phyloP scores from a whole-genome alignment of 1,140 invertebrate genomes.

The Zaprionus lachaisei region DNA sequence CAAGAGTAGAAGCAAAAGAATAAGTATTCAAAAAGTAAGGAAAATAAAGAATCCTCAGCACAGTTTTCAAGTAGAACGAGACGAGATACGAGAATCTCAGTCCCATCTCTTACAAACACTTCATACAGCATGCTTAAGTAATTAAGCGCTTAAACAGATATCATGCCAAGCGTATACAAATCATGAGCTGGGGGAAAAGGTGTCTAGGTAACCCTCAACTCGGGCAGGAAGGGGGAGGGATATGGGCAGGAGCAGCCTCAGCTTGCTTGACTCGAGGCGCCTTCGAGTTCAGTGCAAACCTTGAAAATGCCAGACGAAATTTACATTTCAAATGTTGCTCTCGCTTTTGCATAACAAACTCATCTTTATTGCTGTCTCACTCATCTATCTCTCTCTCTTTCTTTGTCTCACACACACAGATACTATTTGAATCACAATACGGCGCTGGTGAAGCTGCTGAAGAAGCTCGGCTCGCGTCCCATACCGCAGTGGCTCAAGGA shows the following conservation, averaged over 20 bases:
- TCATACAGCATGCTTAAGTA: constrained; percentile 2
- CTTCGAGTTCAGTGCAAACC: constrained; percentile 6
- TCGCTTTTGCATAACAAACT: constrained; percentile 5
- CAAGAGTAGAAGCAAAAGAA: too few relatives aligned
- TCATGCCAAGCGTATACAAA: background rate
- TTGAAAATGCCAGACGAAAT: constrained; percentile 13
- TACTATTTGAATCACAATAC: constrained; percentile 97
- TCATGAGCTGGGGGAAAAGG: background rate
- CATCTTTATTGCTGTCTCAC: constrained; percentile 12
- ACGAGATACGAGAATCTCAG: background rate
- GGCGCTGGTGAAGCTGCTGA: constrained; percentile 95
- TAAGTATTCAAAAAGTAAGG: too few relatives aligned
- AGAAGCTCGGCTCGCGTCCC: constrained; percentile 91
- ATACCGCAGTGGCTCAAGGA: constrained; percentile 97
- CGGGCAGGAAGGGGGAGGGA: background rate
- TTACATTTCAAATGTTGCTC: constrained; percentile 24
- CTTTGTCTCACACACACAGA: constrained; percentile 65
- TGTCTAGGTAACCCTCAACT: background rate
- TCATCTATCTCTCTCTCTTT: constrained; percentile 12
- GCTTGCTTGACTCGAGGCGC: background rate
- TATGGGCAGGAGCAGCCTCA: background rate
- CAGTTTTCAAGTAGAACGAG: background rate
- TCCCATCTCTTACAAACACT: background rate
- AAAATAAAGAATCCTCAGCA: background rate
- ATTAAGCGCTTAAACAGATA: constrained; percentile 3